phyloP scores from a whole-genome alignment of 1,140 invertebrate genomes.

The Leptoteleia sp. region DNA sequence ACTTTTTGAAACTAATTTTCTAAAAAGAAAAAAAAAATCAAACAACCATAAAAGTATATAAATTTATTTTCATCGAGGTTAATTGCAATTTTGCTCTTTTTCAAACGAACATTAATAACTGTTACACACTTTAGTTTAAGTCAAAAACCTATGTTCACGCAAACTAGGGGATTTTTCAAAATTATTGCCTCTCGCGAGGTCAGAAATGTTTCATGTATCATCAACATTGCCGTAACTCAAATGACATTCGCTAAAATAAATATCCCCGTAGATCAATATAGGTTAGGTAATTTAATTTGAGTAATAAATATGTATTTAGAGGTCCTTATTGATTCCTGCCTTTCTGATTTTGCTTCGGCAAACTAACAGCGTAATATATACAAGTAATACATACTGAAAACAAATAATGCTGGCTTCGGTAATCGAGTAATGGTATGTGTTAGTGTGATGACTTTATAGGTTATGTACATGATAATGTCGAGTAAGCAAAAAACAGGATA shows the following conservation, averaged over 20 bases:
- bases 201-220: too few relatives aligned
- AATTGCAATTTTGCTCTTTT: slow-evolving; percentile 9
- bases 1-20: too few relatives aligned
- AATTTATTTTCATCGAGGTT: too few relatives aligned
- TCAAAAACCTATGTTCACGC: too few relatives aligned
- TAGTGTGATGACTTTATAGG: slow-evolving; percentile 43
- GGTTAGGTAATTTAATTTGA: slow-evolving; percentile 21
- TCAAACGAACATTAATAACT: not conserved
- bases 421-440: slow-evolving; percentile 14
- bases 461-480: slow-evolving; percentile 9
- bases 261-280: slow-evolving; percentile 11
- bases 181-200: too few relatives aligned
- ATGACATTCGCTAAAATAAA: not conserved
- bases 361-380: slow-evolving; percentile 29
- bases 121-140: not conserved
- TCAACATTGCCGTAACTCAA: too few relatives aligned
- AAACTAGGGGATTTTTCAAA: too few relatives aligned
- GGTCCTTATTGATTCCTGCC: slow-evolving; percentile 16
- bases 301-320: slow-evolving; percentile 31
- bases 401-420: slow-evolving; percentile 39
- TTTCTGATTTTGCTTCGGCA: slow-evolving; percentile 39
- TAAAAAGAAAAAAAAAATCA: too few relatives aligned
- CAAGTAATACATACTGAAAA: slow-evolving; percentile 12
- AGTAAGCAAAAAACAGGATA: not conserved
- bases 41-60: too few relatives aligned